Conservation (phyloP, 2,113 vertebrate species). For the Eptatretus burgeri region DNA sequence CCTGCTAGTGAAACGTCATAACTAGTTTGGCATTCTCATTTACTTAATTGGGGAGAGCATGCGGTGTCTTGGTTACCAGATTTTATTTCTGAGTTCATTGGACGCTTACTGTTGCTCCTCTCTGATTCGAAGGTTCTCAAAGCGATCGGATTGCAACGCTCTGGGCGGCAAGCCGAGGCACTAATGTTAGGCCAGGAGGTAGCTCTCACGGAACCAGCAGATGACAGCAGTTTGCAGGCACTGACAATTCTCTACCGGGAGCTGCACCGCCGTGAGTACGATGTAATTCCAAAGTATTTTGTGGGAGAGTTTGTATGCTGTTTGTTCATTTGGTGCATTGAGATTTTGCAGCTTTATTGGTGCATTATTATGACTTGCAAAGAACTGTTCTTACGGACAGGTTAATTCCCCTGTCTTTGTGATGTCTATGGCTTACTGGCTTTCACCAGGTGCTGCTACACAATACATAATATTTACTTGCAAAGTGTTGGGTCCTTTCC, state of each 20-base stretch:
- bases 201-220: constrained; percentile 58
- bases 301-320: too few relatives aligned
- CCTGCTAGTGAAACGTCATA: background rate
- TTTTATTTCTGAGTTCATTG: constrained; percentile 6
- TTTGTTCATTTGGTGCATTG: too few relatives aligned
- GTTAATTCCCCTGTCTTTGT: too few relatives aligned
- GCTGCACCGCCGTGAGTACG: constrained; percentile 69
- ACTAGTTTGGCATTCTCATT: background rate
- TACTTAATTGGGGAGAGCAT: background rate
- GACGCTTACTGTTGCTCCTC: background rate
- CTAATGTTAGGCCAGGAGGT: constrained; percentile 72
- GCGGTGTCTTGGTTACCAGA: constrained; percentile 8
- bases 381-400: too few relatives aligned
- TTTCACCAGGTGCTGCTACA: too few relatives aligned
- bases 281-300: background rate
- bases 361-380: too few relatives aligned
- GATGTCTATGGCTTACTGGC: too few relatives aligned
- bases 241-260: constrained; percentile 87
- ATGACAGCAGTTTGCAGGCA: constrained; percentile 85
- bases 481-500: too few relatives aligned
- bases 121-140: constrained; percentile 40
- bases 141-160: constrained; percentile 79
- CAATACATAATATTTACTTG: too few relatives aligned
- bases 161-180: constrained; percentile 80
- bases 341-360: too few relatives aligned